Base-by-base conservation (phyloP, 2,797 vertebrate genomes). In the Danio tinwini region DNA sequence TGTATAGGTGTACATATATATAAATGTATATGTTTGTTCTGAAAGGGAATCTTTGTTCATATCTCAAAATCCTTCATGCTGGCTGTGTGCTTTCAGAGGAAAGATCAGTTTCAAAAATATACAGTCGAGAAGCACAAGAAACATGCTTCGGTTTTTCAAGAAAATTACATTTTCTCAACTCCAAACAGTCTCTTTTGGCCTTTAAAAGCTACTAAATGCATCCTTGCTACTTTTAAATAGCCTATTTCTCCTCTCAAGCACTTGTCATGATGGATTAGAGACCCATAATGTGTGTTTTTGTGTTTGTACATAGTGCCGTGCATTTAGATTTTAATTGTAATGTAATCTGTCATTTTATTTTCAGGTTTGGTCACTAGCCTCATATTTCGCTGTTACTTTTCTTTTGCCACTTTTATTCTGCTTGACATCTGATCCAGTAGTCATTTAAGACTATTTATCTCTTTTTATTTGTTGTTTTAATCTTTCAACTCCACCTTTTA, bases 61-160 rank as follows among this genome's bases (percentile, higher is more conserved):
- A 73, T 65, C 61, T 80, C 52, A 0, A 55, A 80, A 73, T 78
- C 67, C 47, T 71, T 71, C 47, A 78, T 78, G 76, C 71, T 56
- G 52, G 37, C 47, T 14, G 12, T 44, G 47, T 63, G 76, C 67
- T 52, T 78, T 71, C 9, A 63, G 47, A 53, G 56, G 39, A 53
- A 29, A 29, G 29, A 68, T 7, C 29, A 11, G 6, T 64, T 44
- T 56, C 0, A 12, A 37, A 29, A 63, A 63, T 14, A 53, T 6
- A 7, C 5, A 16, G 10, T 17, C 14, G 1, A 14, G 49, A 73
- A 47, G 58, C 68, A 73, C 61, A 65, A 64, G 40, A n/a, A 53
- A 78, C 21, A 63, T 7, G 42, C 5, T 16, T 62, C 45, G 17
- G 47, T 53, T 78, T 62, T 4, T 45, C 29, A 61, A 17, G 8